Evolutionary conservation across 1,140 invertebrate genomes (phyloP).

Genomic region (Tetramorium alpestre): DNA sequence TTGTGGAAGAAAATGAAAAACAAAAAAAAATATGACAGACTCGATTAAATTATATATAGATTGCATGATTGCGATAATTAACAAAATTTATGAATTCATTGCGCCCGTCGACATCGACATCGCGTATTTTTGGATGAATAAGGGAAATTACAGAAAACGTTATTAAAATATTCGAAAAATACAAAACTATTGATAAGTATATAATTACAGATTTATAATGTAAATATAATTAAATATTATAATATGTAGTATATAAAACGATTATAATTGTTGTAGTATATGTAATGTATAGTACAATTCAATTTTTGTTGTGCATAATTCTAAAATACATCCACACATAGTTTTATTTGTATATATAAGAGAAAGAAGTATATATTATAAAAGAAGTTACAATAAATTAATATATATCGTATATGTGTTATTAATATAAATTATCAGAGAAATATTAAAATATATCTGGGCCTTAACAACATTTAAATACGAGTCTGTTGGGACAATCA

Average conservation of each 20-base stretch:
- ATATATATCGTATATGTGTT: not conserved
- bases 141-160: not conserved
- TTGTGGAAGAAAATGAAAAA: too few species aligned
- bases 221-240: not conserved
- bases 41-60: too few species aligned
- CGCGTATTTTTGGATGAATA: not conserved
- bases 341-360: not conserved
- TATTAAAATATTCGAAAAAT: not conserved
- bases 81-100: not conserved
- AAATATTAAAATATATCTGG: not conserved
- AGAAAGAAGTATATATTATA: not conserved
- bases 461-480: not conserved
- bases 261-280: not conserved
- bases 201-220: not conserved
- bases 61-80: not conserved
- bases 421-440: not conserved
- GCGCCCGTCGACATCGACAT: not conserved
- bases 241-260: not conserved
- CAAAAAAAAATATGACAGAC: too few species aligned
- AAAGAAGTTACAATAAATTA: not conserved
- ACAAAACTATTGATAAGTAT: not conserved
- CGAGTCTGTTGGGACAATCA: not conserved
- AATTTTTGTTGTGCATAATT: not conserved
- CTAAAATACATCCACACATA: too few species aligned
- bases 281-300: not conserved